A percentile compares a stretch with the other conserved stretches of the same genome.
phyloP scores from a whole-genome alignment of 2,888 invertebrate genomes.

The Urechis unicinctus region DNA sequence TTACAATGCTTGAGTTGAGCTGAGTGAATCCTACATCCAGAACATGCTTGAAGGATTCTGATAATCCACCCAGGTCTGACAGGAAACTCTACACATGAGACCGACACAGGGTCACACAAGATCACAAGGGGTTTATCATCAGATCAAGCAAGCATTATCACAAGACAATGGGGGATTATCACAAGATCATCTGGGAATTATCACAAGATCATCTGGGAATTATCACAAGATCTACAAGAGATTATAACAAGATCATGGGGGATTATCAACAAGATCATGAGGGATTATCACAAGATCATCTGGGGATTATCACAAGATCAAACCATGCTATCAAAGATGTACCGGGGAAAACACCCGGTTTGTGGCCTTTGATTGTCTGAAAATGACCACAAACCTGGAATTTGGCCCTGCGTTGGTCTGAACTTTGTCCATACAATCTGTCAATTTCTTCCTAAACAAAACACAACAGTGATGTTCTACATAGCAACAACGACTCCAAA shows the following conservation, averaged over 20 bases:
- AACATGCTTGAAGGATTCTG: conserved; percentile 47
- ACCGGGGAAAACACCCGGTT: background rate
- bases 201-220: too few species aligned
- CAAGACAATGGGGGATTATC: background rate
- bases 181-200: too few species aligned
- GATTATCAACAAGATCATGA: too few species aligned
- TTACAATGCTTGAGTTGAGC: conserved; percentile 71
- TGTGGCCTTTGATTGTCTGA: background rate
- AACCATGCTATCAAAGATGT: too few species aligned
- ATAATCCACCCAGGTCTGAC: conserved; percentile 42
- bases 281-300: too few species aligned
- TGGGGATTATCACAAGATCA: too few species aligned
- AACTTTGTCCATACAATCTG: conserved; percentile 40
- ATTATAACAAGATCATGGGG: too few species aligned
- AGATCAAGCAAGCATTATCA: background rate
- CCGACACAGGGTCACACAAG: too few species aligned
- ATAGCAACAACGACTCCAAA: too few species aligned
- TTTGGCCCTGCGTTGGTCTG: conserved; percentile 48
- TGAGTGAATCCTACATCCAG: conserved; percentile 77
- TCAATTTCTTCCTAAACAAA: conserved; percentile 42
- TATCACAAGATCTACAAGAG: too few species aligned
- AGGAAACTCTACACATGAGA: conserved; percentile 53
- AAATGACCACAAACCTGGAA: conserved; percentile 37
- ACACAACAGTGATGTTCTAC: background rate
- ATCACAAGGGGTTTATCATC: too few species aligned